Evolutionary conservation across 1,140 invertebrate genomes (phyloP).

Genomic region (Drosophila nigromelanica): DNA sequence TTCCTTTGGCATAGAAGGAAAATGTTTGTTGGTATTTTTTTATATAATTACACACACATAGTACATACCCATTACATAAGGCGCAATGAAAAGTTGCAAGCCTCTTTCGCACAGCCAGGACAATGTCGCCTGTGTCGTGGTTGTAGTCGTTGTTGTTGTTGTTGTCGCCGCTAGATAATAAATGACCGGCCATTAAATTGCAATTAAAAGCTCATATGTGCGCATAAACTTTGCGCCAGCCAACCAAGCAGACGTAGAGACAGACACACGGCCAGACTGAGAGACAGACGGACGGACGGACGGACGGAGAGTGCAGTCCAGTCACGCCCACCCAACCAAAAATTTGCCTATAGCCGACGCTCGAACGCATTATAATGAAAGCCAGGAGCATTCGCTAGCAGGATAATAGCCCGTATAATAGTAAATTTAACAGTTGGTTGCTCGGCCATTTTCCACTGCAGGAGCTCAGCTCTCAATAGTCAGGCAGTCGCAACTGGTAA

Average conservation of each 20-base stretch:
- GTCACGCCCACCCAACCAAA: slow-evolving; percentile 33
- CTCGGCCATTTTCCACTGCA: slow-evolving; percentile 52
- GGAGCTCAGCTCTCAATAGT: slow-evolving; percentile 65
- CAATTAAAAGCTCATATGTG: slow-evolving; percentile 84
- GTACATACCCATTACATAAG: slow-evolving; percentile 34
- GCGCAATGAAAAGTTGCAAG: slow-evolving; percentile 57
- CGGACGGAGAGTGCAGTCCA: not conserved
- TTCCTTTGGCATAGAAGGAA: too few relatives aligned
- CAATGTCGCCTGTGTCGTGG: slow-evolving; percentile 54
- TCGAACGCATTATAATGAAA: slow-evolving; percentile 59
- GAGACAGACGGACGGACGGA: not conserved
- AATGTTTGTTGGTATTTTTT: too few relatives aligned
- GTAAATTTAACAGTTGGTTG: slow-evolving; percentile 80
- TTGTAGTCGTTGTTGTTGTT: slow-evolving; percentile 38
- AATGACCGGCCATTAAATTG: slow-evolving; percentile 83
- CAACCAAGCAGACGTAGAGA: slow-evolving; percentile 7
- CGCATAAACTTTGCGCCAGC: slow-evolving; percentile 73
- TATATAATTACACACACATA: slow-evolving; percentile 4
- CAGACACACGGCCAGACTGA: slow-evolving; percentile 12
- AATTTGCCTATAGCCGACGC: slow-evolving; percentile 68
- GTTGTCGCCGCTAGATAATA: slow-evolving; percentile 81
- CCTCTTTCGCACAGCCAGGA: slow-evolving; percentile 31
- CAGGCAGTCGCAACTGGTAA: slow-evolving; percentile 54
- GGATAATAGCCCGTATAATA: slow-evolving; percentile 80
- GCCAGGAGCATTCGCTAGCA: slow-evolving; percentile 45